Conservation (phyloP, 2,888 invertebrate species). For the Lochmaea crataegi region DNA sequence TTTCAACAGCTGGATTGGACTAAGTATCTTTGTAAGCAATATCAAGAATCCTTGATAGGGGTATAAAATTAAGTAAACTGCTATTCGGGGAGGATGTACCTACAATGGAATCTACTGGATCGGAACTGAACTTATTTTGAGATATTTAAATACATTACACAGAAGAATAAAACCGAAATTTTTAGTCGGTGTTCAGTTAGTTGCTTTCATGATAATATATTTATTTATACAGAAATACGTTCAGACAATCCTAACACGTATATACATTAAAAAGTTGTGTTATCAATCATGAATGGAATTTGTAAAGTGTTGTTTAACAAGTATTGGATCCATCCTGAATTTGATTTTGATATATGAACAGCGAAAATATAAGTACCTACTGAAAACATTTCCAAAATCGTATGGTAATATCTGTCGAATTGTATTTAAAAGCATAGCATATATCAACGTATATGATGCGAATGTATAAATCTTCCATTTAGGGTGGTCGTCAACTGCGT, state of each 20-base stretch:
- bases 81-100: no score
- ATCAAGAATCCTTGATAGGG: no score
- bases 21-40: no score
- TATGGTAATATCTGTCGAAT: background rate
- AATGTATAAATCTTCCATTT: background rate
- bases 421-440: background rate
- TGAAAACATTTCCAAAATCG: background rate
- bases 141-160: no score
- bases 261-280: background rate
- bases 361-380: constrained; percentile 6
- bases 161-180: no score
- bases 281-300: background rate
- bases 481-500: no score
- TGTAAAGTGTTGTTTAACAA: background rate
- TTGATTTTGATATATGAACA: constrained; percentile 4
- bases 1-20: no score
- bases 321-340: background rate
- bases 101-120: no score
- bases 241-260: background rate
- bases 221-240: background rate
- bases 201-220: background rate
- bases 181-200: no score
- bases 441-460: background rate
- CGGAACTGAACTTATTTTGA: no score
- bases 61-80: no score